A percentile compares a stretch with the other conserved stretches of the same genome.
These are phyloP conservation scores for Nymphicus hollandicus DNA, from an alignment of 2,113 vertebrate genomes.

Conservation along the genomic window DNA sequence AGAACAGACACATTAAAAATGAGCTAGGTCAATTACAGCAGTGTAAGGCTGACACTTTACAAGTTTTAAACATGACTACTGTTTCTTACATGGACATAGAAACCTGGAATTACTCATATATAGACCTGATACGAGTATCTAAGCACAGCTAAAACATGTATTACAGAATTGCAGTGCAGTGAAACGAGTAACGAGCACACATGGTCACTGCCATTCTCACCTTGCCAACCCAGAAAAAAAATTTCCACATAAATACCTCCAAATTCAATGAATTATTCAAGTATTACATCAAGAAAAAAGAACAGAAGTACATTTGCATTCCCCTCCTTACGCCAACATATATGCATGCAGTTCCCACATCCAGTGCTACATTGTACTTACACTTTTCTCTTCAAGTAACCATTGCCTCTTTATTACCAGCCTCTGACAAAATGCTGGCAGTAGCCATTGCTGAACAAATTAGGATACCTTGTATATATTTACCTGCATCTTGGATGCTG, in stretches of 20 bases:
- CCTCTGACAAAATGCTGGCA: neutral
- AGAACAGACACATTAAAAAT: neutral
- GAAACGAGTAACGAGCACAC: neutral
- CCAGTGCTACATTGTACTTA: neutral
- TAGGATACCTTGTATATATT: neutral
- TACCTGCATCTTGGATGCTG: constrained; percentile 98
- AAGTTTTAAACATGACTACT: neutral
- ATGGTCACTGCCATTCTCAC: neutral
- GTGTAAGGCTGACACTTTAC: neutral
- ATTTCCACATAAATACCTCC: neutral
- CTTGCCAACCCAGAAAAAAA: neutral
- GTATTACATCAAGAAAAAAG: neutral
- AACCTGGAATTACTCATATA: neutral
- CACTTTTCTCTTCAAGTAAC: neutral
- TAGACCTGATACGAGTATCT: neutral
- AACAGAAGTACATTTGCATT: neutral
- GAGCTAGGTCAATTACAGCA: neutral
- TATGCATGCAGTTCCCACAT: neutral
- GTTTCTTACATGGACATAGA: neutral
- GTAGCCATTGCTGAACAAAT: neutral
- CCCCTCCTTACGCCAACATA: neutral
- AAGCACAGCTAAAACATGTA: neutral
- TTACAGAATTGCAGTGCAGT: neutral
- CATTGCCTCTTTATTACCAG: neutral
- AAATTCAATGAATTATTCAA: neutral